Percentiles rank a stretch among this genome's conserved stretches.
Evolutionary conservation across 2,113 vertebrate genomes (phyloP).

Genomic region (Brachirus orientalis): DNA sequence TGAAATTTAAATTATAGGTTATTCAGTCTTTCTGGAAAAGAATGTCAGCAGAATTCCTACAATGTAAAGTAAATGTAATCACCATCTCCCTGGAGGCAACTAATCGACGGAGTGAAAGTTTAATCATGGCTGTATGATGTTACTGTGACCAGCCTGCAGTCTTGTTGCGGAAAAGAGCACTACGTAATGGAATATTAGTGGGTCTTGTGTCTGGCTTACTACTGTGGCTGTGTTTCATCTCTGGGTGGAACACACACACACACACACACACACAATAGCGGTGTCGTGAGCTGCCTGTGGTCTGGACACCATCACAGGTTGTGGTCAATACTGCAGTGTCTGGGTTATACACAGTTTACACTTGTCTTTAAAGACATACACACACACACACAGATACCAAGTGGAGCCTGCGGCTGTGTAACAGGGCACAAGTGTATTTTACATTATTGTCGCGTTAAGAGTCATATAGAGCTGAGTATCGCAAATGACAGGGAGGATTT

Average conservation of each 20-base stretch:
- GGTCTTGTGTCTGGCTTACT: constrained; percentile 78
- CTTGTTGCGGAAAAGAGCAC: constrained; percentile 70
- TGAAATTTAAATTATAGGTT: constrained; percentile 16
- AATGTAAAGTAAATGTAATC: constrained; percentile 45
- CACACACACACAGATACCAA: constrained; percentile 36
- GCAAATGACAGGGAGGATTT: background rate
- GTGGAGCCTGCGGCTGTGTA: constrained; percentile 27
- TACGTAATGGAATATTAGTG: constrained; percentile 84
- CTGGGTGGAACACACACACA: constrained; percentile 46
- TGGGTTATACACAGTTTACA: constrained; percentile 75
- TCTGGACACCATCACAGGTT: constrained; percentile 74
- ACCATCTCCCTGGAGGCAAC: constrained; percentile 25
- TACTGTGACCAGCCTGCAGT: constrained; percentile 57
- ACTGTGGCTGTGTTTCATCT: constrained; percentile 75
- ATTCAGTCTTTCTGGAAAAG: constrained; percentile 25
- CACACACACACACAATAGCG: constrained; percentile 61
- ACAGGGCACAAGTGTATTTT: constrained; percentile 26
- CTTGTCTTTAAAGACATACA: constrained; percentile 58
- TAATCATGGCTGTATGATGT: constrained; percentile 59
- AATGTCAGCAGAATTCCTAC: constrained; percentile 23
- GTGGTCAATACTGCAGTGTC: constrained; percentile 65
- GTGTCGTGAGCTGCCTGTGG: constrained; percentile 63
- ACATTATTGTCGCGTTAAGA: constrained; percentile 9
- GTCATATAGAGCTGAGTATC: background rate
- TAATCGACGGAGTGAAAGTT: constrained; percentile 61